Conservation (phyloP, 2,888 invertebrate genomes). For the Cryptus armator region DNA sequence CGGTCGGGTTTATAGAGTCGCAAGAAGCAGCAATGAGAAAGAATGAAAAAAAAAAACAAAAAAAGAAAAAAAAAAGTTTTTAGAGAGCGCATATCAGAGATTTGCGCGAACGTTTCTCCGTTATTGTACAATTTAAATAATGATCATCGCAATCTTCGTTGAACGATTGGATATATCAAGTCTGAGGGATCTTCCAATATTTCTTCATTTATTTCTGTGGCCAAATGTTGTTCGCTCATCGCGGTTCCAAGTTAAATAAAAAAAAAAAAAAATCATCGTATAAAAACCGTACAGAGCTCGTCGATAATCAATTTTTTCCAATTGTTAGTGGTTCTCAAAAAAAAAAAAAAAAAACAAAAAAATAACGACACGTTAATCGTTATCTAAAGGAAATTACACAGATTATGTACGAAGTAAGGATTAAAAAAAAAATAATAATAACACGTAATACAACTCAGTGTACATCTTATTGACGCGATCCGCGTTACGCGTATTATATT, state of each 20-base stretch:
- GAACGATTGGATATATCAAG: conserved; percentile 50
- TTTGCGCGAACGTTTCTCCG: conserved; percentile 41
- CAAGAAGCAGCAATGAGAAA: conserved; percentile 41
- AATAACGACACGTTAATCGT: conserved; percentile 66
- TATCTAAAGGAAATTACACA: conserved; percentile 58
- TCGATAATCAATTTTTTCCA: conserved; percentile 62
- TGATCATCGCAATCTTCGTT: conserved; percentile 51
- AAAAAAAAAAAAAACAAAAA: conserved; percentile 42
- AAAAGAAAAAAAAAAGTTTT: conserved; percentile 3
- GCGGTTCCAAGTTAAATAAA: conserved; percentile 17
- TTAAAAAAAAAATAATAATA: conserved; percentile 39
- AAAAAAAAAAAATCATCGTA: conserved; percentile 58
- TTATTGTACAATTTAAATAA: conserved; percentile 60
- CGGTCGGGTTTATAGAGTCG: conserved; percentile 61
- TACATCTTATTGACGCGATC: conserved; percentile 61
- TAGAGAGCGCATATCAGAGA: conserved; percentile 10
- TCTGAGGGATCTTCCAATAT: conserved; percentile 65
- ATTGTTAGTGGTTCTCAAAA: conserved; percentile 65
- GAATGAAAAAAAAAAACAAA: conserved; percentile 16
- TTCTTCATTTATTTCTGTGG: conserved; percentile 58
- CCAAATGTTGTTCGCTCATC: conserved; percentile 68
- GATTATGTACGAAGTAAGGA: conserved; percentile 57
- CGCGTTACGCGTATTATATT: conserved; percentile 39
- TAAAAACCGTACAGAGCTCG: conserved; percentile 67
- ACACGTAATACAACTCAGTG: conserved; percentile 58